These are phyloP conservation scores for Dreissena rostriformis DNA, from an alignment of 1,140 invertebrate genomes.

Conservation along the genomic window DNA sequence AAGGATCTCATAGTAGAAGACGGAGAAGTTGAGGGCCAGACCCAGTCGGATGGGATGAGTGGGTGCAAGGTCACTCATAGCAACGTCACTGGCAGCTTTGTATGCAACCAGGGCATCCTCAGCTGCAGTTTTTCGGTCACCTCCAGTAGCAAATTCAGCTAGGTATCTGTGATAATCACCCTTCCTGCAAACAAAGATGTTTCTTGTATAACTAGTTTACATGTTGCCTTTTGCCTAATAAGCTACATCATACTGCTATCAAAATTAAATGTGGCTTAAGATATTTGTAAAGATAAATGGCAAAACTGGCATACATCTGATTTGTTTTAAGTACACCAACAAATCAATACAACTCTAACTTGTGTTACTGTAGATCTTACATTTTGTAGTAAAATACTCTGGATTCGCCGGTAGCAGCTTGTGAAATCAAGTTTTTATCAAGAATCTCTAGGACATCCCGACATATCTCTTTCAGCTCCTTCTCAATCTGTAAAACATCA, in stretches of 20 bases:
- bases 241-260: too few species aligned
- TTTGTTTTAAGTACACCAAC: too few species aligned
- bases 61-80: conserved; percentile 95
- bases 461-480: conserved; percentile 97
- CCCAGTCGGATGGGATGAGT: conserved; percentile 95
- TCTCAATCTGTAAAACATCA: conserved; percentile 87
- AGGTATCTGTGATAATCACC: conserved; percentile 98
- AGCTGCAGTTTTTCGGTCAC: conserved; percentile 96
- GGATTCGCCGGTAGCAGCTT: conserved; percentile 94
- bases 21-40: conserved; percentile 96
- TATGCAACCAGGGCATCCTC: conserved; percentile 98
- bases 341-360: too few species aligned
- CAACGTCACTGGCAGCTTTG: conserved; percentile 98
- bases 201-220: not conserved
- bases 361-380: conserved; percentile 83
- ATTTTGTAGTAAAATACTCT: conserved; percentile 99
- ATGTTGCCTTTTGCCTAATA: too few species aligned
- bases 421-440: conserved; percentile 91
- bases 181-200: conserved; percentile 84
- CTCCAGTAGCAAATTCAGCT: conserved; percentile 97
- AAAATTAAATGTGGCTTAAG: too few species aligned
- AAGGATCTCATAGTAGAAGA: conserved; percentile 99
- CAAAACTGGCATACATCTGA: too few species aligned
- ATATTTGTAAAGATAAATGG: too few species aligned
- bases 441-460: conserved; percentile 92